Percentiles rank a stretch among this genome's conserved stretches.
Evolutionary conservation across 2,888 invertebrate species (phyloP).

Genomic region (Nemapogon koenigi): DNA sequence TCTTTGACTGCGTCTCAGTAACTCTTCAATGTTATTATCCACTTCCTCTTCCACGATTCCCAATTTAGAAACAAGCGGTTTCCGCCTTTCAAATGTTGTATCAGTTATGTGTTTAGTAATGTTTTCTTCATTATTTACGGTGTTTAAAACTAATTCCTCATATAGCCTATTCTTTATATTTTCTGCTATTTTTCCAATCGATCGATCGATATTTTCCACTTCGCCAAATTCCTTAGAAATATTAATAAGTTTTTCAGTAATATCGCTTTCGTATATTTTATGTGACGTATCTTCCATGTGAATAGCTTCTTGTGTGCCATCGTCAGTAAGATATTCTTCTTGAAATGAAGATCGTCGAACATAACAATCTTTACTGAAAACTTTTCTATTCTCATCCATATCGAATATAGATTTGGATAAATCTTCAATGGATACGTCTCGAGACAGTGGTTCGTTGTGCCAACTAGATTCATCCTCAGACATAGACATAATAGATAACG

Average conservation of each 20-base stretch:
- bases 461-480: conserved; percentile 69
- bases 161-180: conserved; percentile 48
- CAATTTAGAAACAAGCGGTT: conserved; percentile 30
- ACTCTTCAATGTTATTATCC: conserved; percentile 68
- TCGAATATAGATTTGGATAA: conserved; percentile 59
- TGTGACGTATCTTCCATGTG: conserved; percentile 46
- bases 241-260: conserved; percentile 51
- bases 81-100: conserved; percentile 42
- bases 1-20: conserved; percentile 69
- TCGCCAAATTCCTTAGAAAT: conserved; percentile 53
- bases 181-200: conserved; percentile 34
- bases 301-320: conserved; percentile 42
- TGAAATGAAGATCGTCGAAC: conserved; percentile 52
- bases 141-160: conserved; percentile 47
- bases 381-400: conserved; percentile 55
- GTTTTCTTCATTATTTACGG: conserved; percentile 35
- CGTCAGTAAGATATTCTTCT: conserved; percentile 47
- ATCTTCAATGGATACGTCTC: conserved; percentile 67
- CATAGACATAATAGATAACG: conserved; percentile 70
- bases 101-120: conserved; percentile 49
- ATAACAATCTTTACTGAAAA: conserved; percentile 55
- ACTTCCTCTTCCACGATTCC: conserved; percentile 55
- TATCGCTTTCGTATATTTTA: conserved; percentile 52
- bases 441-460: conserved; percentile 59
- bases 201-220: conserved; percentile 38